Base-by-base conservation (phyloP, 2,888 invertebrate species). In the Myopa testacea region DNA sequence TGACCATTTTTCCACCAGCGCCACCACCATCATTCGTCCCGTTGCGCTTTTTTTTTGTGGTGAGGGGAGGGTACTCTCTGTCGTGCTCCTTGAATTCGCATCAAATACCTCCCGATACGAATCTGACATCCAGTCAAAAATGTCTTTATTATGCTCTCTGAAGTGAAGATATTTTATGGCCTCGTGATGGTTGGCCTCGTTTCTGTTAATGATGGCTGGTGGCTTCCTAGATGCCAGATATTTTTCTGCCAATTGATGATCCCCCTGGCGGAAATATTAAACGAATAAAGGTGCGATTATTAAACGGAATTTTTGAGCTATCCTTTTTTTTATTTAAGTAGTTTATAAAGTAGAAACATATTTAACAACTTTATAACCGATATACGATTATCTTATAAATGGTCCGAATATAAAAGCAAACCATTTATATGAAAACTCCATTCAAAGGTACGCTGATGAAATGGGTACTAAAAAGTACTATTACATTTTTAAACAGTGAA, bases 11-110 rank as follows among this genome's bases (percentile, higher is more conserved):
- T 37, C 4, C 37, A 14, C 37, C 16, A 19, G 10, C 7, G 19
- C 16, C 52, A 60, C 8, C 8, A n/a, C 34, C 34, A 37, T n/a
- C 19, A 63, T n/a, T 74, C n/a, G 2, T 0, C 50, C 16, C 26
- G 26, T 74, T 65, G n/a, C 45, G 37, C 12, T n/a, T 52, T 71
- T 37, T 50, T 38, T 45, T n/a, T 62, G 3, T n/a, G 26, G 8
- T 37, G 26, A 40, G 8, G 4, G 34, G 19, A 58, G 8, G 34
- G n/a, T 50, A 26, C 45, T 45, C 10, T 19, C 34, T 40, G 75
- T 75, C 68, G 55, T 75, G 68, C 68, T 67, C 19, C 34, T 65
- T 67, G 45, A 50, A 38, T 75, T 75, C 68, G 58, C 75, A 40
- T 75, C 34, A 68, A 68, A 40, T 26, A 26, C 45, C 45, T 45